phyloP scores from a whole-genome alignment of 37 sponge, comb jelly and placozoan genomes.

The Geodia barretti region DNA sequence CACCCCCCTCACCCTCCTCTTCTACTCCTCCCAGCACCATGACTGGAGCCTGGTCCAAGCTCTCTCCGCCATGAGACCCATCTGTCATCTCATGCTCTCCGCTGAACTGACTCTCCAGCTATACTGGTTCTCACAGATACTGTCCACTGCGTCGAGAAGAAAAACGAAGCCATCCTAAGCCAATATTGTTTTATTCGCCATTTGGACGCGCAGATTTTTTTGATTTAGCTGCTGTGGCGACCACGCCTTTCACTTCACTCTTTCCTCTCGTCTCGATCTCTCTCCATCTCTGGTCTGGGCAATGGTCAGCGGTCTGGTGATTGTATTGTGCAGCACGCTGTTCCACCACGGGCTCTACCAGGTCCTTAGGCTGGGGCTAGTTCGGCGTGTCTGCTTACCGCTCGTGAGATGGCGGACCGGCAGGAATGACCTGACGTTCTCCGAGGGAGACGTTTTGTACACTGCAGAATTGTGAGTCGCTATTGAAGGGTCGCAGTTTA shows the following conservation, averaged over 20 bases:
- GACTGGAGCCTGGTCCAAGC: constrained; percentile 11
- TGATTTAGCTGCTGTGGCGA: no score
- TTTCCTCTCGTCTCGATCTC: no score
- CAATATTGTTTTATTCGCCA: no score
- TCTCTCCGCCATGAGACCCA: constrained; percentile 4
- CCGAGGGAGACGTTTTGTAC: not conserved
- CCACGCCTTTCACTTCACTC: no score
- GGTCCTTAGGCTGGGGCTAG: not conserved
- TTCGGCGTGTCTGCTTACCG: not conserved
- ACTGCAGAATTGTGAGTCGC: no score
- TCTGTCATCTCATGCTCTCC: constrained; percentile 9
- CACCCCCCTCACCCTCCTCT: constrained; percentile 12
- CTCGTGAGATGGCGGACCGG: not conserved
- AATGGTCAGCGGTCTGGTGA: not conserved
- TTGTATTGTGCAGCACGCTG: not conserved
- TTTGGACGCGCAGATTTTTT: no score
- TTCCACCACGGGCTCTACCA: not conserved
- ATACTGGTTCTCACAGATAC: constrained; percentile 23
- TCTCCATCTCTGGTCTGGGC: no score
- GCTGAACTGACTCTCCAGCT: constrained; percentile 15
- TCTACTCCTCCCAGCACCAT: constrained; percentile 34
- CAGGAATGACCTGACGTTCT: not conserved
- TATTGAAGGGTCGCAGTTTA: no score
- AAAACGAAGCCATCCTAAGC: no score
- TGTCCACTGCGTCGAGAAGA: not conserved